Percentiles rank a stretch among this genome's conserved stretches.
Evolutionary conservation across 1,140 invertebrate species (phyloP).

Genomic region (Arion vulgaris): DNA sequence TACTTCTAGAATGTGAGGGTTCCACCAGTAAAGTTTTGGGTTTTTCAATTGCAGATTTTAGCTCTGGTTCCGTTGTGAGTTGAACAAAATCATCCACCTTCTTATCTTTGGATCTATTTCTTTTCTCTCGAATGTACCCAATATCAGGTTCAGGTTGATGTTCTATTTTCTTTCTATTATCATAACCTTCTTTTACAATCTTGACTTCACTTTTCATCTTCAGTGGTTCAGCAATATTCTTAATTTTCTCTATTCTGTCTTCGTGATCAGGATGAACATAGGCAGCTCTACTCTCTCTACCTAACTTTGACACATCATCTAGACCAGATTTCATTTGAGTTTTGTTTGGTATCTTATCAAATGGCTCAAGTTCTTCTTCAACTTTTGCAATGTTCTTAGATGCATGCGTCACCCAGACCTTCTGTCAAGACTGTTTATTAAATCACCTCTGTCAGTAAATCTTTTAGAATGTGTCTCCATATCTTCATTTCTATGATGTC

Average conservation of each 20-base stretch:
- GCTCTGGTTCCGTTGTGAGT: not conserved
- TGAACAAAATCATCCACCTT: not conserved
- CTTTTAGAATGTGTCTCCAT: not conserved
- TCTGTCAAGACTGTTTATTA: not conserved
- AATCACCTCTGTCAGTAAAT: not conserved
- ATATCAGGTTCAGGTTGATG: not conserved
- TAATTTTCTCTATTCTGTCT: not conserved
- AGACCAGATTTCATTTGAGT: not conserved
- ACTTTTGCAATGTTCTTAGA: not conserved
- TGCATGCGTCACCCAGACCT: not conserved
- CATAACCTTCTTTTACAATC: not conserved
- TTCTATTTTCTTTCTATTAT: not conserved
- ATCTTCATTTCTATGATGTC: not conserved
- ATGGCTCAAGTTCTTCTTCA: not conserved
- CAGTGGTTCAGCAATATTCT: not conserved
- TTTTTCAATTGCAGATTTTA: not conserved
- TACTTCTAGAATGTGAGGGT: no score
- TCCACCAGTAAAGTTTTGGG: no score
- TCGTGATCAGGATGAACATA: no score
- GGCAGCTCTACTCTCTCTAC: not conserved
- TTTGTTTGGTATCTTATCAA: not conserved
- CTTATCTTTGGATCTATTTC: not conserved
- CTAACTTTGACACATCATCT: not conserved
- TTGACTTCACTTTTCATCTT: not conserved
- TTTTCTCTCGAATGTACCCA: not conserved